Base-by-base conservation (phyloP, 2,888 invertebrate species). In the Drosophila longiperda region DNA sequence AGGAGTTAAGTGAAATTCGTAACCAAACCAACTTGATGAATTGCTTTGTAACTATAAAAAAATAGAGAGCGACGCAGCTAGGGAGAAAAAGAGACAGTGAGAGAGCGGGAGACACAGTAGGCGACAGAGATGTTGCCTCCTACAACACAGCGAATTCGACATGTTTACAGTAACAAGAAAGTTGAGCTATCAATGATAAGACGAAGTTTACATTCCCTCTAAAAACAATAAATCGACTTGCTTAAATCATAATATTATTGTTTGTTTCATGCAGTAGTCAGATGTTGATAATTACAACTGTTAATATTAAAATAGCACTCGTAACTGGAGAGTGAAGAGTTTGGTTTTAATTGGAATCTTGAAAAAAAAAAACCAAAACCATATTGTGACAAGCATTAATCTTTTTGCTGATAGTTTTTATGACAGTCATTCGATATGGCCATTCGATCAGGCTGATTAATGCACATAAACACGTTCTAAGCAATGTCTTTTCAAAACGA, bases 1-100 rank as follows among this genome's bases (percentile, higher is more conserved):
- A 63, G 65, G 62, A 69, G 67, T 76, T 49, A 52, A 73, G 62
- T 70, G 70, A 79, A 75, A 66, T 73, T 80, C 64, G 49, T 61
- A 73, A 59, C 52, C 58, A 63, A 64, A 69, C 66, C 65, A 75
- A 71, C 69, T 66, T 63, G 55, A 82, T 85, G 61, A 76, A 71
- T 68, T 71, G 76, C 63, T 76, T 64, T 58, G 38, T 62, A 71
- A 66, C 42, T 11, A 32, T 42, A 23, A 45, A 15, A 1, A 45
- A 54, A 60, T 59, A 20, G 57, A 57, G 57, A 32, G 42, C 42
- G 71, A 45, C 29, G 29, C 26, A 40, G 42, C 49, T 48, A 62
- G 32, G 55, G 23, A 6, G n/a, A 57, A 48, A 48, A 42, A 50
- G 23, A 50, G 72, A 26, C 70, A 20, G 36, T 54, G 52, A 20